Percentiles rank a stretch among this genome's conserved stretches.
Evolutionary conservation across 2,113 vertebrate species (phyloP).

Genomic region (Alethe castanea): DNA sequence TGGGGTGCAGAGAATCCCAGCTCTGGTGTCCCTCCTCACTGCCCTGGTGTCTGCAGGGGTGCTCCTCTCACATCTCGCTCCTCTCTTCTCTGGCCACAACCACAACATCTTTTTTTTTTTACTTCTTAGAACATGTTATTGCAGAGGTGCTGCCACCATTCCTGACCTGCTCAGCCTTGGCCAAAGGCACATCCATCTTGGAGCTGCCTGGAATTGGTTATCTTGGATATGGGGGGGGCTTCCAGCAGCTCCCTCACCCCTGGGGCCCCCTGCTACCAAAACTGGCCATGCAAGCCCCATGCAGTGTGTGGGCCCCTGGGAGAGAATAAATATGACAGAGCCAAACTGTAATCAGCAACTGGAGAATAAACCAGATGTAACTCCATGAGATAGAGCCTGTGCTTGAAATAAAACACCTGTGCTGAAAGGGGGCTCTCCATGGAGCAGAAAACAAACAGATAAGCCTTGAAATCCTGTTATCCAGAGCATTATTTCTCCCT

Average conservation of each 20-base stretch:
- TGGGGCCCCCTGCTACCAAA: neutral
- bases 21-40: neutral
- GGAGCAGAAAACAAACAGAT: neutral
- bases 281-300: neutral
- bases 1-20: neutral
- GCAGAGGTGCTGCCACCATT: neutral
- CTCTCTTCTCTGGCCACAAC: neutral
- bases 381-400: neutral
- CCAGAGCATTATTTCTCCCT: neutral
- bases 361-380: neutral
- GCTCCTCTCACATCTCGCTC: neutral
- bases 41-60: neutral
- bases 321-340: neutral
- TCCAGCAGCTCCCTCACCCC: neutral
- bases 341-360: neutral
- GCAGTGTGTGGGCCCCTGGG: neutral
- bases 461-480: neutral
- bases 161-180: neutral
- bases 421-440: neutral
- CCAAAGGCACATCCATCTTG: rapidly evolving
- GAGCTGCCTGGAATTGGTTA: neutral
- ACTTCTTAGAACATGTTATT: neutral
- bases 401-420: neutral
- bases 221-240: neutral
- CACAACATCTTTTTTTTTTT: neutral